Base-by-base conservation (phyloP, 2,797 vertebrate species). In the Gymnothorax javanicus region DNA sequence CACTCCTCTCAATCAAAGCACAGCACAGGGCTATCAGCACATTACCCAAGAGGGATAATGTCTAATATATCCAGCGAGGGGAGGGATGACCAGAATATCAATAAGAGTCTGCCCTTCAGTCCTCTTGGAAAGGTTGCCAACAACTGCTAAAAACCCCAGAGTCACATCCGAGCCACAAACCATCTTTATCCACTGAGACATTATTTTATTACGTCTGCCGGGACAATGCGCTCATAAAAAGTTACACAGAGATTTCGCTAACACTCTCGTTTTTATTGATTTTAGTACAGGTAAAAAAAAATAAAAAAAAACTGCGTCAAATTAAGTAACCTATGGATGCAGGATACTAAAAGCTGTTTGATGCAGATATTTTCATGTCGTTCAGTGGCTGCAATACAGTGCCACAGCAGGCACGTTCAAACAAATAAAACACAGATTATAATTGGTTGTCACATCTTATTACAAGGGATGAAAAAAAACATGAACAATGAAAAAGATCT, bases 11-110 rank as follows among this genome's bases (percentile, higher is more conserved):
- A 67, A n/a, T 20, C 23, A 67, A 67, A 67, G 23, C 23, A 8
- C 23, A 67, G 64, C 64, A n/a, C 23, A n/a, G 71, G 33, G 71
- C 71, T 43, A 43, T 73, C 71, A 73, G 71, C 71, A 43, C 71
- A 13, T 27, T 73, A 43, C 71, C 71, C 71, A 73, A 43, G 71
- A 33, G 27, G 43, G 25, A 73, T 73, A 73, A 73, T 73, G 9
- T 73, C 71, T 73, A 73, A 73, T 43, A 73, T 27, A 43, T 43
- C 71, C 71, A 73, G 27, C 71, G 12, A 43, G 13, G 71, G 33
- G 25, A 73, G 71, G 23, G 64, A 67, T 67, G 64, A 67, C 64
- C 64, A 67, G 64, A 67, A 67, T 67, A 67, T 67, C 23, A 67
- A 67, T 67, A n/a, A 67, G 23, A 67, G 6, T n/a, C 9, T 67